Conservation (phyloP, 53 echinoderm and acorn worm genomes). For the Pentamera pediparva region DNA sequence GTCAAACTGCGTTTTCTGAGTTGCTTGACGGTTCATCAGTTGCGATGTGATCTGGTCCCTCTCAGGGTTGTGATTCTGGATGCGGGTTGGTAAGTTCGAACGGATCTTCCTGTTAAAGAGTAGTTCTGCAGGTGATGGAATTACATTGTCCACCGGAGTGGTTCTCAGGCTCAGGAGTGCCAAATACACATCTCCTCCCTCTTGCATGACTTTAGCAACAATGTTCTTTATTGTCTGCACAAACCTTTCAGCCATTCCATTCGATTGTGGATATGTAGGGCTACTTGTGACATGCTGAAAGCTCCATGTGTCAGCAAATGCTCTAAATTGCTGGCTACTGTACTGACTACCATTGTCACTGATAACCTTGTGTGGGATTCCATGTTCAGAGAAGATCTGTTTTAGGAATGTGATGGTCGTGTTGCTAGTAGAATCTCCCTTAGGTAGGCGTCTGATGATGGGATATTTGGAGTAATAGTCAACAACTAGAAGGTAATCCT, state of each 20-base stretch:
- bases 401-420: conserved; percentile 9
- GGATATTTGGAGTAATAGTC: background rate
- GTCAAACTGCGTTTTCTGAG: background rate
- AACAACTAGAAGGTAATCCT: background rate
- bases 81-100: conserved; percentile 25
- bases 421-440: conserved; percentile 11
- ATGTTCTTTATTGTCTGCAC: conserved; percentile 35
- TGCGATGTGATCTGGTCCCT: background rate
- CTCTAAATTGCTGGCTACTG: conserved; percentile 3
- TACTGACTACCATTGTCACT: conserved; percentile 47
- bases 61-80: background rate
- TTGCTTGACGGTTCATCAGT: background rate
- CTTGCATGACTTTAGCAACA: background rate
- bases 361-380: conserved; percentile 30
- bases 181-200: conserved; percentile 21
- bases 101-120: conserved; percentile 21
- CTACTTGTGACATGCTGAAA: conserved; percentile 44
- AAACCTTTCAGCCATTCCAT: conserved; percentile 32
- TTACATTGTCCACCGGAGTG: conserved; percentile 17
- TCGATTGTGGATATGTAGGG: conserved; percentile 37
- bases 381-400: conserved; percentile 34
- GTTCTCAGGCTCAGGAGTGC: conserved; percentile 19
- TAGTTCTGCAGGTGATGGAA: conserved; percentile 45
- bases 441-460: background rate
- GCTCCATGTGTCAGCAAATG: conserved; percentile 27